Conservation (phyloP, 1,140 invertebrate species). For the Polypedilum vanderplanki region DNA sequence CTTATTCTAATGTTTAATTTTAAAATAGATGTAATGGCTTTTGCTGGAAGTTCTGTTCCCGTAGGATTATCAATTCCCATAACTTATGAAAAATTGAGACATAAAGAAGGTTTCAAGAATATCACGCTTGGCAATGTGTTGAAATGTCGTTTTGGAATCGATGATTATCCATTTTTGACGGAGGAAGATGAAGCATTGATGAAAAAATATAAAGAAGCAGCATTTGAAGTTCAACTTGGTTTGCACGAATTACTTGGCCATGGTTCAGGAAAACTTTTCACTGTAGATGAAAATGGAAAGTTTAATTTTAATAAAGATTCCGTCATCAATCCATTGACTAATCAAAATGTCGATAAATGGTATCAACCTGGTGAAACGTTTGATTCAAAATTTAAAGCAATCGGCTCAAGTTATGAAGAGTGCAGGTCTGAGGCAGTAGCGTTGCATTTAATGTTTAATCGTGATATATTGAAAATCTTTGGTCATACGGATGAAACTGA, state of each 20-base stretch:
- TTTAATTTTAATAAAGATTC: conserved; percentile 75
- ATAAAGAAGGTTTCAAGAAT: conserved; percentile 94
- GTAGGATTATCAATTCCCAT: conserved; percentile 94
- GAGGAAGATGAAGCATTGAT: conserved; percentile 66
- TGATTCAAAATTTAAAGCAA: conserved; percentile 78
- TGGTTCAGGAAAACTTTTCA: conserved; percentile 88
- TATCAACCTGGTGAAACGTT: conserved; percentile 84
- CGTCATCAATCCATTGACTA: conserved; percentile 72
- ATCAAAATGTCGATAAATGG: conserved; percentile 55
- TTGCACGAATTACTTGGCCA: conserved; percentile 92
- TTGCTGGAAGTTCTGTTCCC: conserved; percentile 84
- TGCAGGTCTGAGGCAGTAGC: conserved; percentile 93
- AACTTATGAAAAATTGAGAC: conserved; percentile 81
- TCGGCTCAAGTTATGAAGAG: conserved; percentile 88
- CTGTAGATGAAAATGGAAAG: conserved; percentile 60
- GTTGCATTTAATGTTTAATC: conserved; percentile 69
- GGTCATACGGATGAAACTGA: conserved; percentile 62
- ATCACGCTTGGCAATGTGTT: conserved; percentile 93
- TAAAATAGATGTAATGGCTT: conserved; percentile 76
- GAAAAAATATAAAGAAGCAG: conserved; percentile 60
- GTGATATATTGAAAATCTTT: conserved; percentile 80
- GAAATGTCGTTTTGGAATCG: conserved; percentile 71
- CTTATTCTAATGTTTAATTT: conserved; percentile 36
- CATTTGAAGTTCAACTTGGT: conserved; percentile 84
- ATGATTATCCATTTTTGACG: conserved; percentile 70